Conservation (phyloP, 2,888 invertebrate species). For the Schizaphis graminum region DNA sequence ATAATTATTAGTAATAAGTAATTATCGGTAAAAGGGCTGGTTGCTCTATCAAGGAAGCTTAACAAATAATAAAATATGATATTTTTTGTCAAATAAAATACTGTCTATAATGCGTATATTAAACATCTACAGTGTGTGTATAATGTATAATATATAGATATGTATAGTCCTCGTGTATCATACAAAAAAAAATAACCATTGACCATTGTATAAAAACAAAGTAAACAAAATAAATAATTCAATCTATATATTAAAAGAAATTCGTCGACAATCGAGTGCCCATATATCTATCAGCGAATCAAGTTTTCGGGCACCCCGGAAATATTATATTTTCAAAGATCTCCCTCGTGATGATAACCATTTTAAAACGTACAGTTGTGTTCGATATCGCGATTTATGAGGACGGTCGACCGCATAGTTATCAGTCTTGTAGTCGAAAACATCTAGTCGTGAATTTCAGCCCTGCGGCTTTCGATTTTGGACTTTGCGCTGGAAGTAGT, state of each 20-base stretch:
- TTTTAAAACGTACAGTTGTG: not conserved
- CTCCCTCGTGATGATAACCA: not conserved
- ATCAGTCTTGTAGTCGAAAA: not conserved
- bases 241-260: not conserved
- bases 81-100: not conserved
- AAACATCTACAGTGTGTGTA: not conserved
- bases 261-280: not conserved
- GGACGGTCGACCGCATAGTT: not conserved
- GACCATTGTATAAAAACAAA: not conserved
- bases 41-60: not conserved
- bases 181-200: not conserved
- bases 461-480: not conserved
- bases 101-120: not conserved
- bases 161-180: not conserved
- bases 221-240: not conserved
- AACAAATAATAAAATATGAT: not conserved
- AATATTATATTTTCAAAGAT: not conserved
- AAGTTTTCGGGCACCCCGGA: not conserved
- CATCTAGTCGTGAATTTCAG: not conserved
- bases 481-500: not conserved
- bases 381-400: not conserved
- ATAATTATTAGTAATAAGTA: too few species aligned
- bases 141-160: not conserved
- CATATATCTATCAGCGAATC: not conserved
- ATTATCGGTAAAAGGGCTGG: too few species aligned